Base-by-base conservation (phyloP, 2,888 invertebrate species). In the Formica aserva region DNA sequence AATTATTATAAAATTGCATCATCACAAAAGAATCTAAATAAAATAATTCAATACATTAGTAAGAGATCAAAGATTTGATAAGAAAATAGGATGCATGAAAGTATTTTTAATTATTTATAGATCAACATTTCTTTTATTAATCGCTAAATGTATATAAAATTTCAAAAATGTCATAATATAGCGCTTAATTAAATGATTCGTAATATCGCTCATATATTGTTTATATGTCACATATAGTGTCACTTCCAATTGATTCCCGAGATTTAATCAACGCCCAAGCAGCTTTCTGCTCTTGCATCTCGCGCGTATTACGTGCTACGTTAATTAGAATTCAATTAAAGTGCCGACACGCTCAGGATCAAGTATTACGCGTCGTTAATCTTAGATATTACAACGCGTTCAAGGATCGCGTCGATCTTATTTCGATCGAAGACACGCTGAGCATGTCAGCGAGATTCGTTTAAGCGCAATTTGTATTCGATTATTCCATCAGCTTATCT, bases 241-340 rank as follows among this genome's bases (percentile, higher is more conserved):
- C 11, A 35, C 6, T 32, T 45, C n/a, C 29, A n/a, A 48, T 48
- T 18, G 67, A 67, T 18, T 69, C 32, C n/a, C 52, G 32, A 18
- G 32, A 52, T 69, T 52, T 69, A 69, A 52, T 69, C 69, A 13
- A 52, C 32, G 13, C 5, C 11, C 29, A 38, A 29, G 9, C n/a
- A 67, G 22, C 41, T 22, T 66, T 38, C 6, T 41, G 65, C n/a
- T 63, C 35, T 38, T 38, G 11, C 22, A 35, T 65, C 41, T 15
- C 26, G 32, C 45, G 29, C 41, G 32, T 48, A 48, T 48, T 67
- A 67, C 29, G 22, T 52, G 52, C 29, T 41, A 38, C 38, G 38
- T 71, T 74, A 74, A 74, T 74, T 60, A 29, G 57, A 57, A 60
- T 74, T 74, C 60, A 60, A 74, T 74, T 41, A 38, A 74, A 15